Base-by-base conservation (phyloP, 92 coral and sea anemone genomes). In the Epizoanthus rinbou region DNA sequence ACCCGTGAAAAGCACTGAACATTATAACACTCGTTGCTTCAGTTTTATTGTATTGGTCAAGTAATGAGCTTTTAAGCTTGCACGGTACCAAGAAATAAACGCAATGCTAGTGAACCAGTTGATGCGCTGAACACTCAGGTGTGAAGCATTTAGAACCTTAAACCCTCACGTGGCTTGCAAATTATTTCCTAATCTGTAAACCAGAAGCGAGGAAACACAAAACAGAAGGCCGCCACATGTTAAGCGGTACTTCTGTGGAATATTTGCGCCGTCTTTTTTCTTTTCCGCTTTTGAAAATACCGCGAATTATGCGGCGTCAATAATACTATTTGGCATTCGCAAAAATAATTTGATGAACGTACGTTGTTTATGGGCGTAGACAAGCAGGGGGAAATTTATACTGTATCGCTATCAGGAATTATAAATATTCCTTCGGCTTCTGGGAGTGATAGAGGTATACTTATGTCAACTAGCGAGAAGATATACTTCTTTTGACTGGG, bases 171-270 rank as follows among this genome's bases (percentile, higher is more conserved):
- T 74, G 80, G 80, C 18, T 56, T 25, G 43, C 64, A 33, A 74
- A 25, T 74, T 56, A 74, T 74, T 74, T 17, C 63, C 65, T 76
- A 76, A 76, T 76, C 68, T 76, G 14, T 76, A 59, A 76, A 76
- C 56, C 81, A 76, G 69, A 59, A 76, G 69, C 33, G 15, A 31
- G 3, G 13, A n/a, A 31, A 35, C 37, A 63, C 21, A 60, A 78
- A 33, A 41, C 82, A 78, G 82, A 78, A 78, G 82, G 82, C 33
- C 24, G 82, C 82, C 82, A 78, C 31, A 78, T 78, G 82, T n/a
- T 13, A 2, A 39, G 82, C 71, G 70, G 35, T 45, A 21, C 16
- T 62, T 58, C 64, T 35, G 4, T 58, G 25, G 14, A 58, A 59
- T 58, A 43, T 23, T 47, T n/a, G 52, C 71, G 58, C 33, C 13